phyloP scores from a whole-genome alignment of 2,888 invertebrate species.

The Thecocarcelia acutangulata region DNA sequence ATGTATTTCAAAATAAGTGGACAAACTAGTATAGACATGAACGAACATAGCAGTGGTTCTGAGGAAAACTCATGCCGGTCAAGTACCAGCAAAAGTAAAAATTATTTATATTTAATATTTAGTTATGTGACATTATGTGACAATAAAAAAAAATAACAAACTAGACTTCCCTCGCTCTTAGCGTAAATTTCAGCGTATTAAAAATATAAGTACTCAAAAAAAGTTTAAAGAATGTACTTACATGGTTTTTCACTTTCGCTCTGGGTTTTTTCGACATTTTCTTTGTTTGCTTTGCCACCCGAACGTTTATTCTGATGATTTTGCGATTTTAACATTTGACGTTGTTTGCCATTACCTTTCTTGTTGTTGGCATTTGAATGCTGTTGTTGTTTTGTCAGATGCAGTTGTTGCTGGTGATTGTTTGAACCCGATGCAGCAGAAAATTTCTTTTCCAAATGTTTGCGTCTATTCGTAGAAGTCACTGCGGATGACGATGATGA shows the following conservation, averaged over 20 bases:
- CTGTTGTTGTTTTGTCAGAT: conserved; percentile 65
- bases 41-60: too few relatives aligned
- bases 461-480: conserved; percentile 58
- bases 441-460: conserved; percentile 71
- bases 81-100: too few relatives aligned
- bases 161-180: too few relatives aligned
- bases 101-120: too few relatives aligned
- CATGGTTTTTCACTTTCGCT: conserved; percentile 70
- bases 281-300: conserved; percentile 73
- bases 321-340: conserved; percentile 76
- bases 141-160: too few relatives aligned
- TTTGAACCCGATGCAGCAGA: conserved; percentile 66
- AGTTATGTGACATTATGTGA: too few relatives aligned
- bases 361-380: conserved; percentile 68
- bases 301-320: conserved; percentile 77
- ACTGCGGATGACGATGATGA: conserved; percentile 24
- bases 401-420: conserved; percentile 71
- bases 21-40: too few relatives aligned
- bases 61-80: too few relatives aligned
- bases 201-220: too few relatives aligned
- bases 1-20: too few relatives aligned
- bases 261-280: conserved; percentile 64
- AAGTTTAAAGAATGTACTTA: conserved; percentile 61
- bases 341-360: conserved; percentile 75
- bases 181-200: too few relatives aligned